Conservation (phyloP, 2,113 vertebrate genomes). For the Crypturellus undulatus region DNA sequence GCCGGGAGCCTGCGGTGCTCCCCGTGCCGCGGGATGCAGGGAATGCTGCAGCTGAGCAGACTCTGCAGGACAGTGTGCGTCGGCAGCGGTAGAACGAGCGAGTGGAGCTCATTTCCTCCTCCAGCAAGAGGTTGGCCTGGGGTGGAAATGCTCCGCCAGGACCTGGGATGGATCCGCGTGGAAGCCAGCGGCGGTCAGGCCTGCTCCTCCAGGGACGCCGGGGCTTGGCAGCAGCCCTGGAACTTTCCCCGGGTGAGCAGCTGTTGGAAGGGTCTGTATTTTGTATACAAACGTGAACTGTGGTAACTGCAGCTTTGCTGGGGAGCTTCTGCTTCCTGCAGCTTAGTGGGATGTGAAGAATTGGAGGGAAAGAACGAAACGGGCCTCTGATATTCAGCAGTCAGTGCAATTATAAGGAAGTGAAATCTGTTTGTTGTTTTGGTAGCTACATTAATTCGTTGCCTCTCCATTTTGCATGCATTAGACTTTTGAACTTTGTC, state of each 20-base stretch:
- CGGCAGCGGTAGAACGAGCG: background rate
- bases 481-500: background rate
- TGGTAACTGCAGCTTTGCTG: rapidly evolving
- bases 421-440: background rate
- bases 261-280: background rate
- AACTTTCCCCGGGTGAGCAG: background rate
- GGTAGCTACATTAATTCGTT: background rate
- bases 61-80: background rate
- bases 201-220: background rate
- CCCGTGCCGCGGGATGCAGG: background rate
- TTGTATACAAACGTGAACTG: rapidly evolving
- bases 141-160: rapidly evolving
- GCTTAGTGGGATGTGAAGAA: rapidly evolving
- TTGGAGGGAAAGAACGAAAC: background rate
- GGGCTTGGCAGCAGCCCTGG: background rate
- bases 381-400: background rate
- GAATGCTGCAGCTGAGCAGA: background rate
- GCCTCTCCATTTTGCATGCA: rapidly evolving
- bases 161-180: background rate
- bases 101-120: background rate
- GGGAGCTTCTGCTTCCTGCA: background rate
- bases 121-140: background rate
- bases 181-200: background rate
- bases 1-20: too few species aligned
- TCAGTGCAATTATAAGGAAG: rapidly evolving